Evolutionary conservation across 2,113 vertebrate species (phyloP), one percentile per base, ranked within the genome.

Genomic region (Corapipo altera): DNA sequence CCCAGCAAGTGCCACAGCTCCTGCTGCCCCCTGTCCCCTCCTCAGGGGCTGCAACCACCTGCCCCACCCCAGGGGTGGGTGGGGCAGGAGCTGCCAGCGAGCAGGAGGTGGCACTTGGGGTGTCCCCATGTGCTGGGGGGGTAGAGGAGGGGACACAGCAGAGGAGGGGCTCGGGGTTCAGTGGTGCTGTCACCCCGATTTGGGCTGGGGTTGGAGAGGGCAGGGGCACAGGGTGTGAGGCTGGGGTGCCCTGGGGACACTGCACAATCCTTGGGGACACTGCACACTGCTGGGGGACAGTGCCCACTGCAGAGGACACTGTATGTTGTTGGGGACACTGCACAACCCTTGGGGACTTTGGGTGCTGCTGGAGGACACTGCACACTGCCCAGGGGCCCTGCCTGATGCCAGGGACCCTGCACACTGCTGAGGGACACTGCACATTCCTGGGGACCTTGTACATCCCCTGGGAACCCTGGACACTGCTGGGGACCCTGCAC

Each of bases 281-380:
- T 10, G 11, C 57, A 11, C 11, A 3, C 33, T 13, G 2, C 22
- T 19, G n/a, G 26, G 44, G 64, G 64, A 41, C 30, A 15, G 23
- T 37, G 24, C 52, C 18, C 11, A 11, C 11, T 39, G 39, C 11
- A 11, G 39, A n/a, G 64, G 64, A 41, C 30, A 16, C 35, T 37
- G 24, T 28, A 30, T n/a, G n/a, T n/a, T n/a, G n/a, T n/a, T 21
- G 46, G 43, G 51, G 71, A 66, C 32, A 2, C 28, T 12, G 17
- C 46, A 22, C 18, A 5, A 5, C 5, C 24, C 49, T 15, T 26
- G 32, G 32, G 44, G 37, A 67, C 52, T 6, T 16, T 1, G 2
- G 22, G 1, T 15, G 2, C 13, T 11, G 2, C 39, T 16, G 20
- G 32, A 39, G 48, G 19, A 28, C 52, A 19, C 24, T 7, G 1